Evolutionary conservation across 2,113 vertebrate species (phyloP).

Genomic region (Recurvirostra avosetta): DNA sequence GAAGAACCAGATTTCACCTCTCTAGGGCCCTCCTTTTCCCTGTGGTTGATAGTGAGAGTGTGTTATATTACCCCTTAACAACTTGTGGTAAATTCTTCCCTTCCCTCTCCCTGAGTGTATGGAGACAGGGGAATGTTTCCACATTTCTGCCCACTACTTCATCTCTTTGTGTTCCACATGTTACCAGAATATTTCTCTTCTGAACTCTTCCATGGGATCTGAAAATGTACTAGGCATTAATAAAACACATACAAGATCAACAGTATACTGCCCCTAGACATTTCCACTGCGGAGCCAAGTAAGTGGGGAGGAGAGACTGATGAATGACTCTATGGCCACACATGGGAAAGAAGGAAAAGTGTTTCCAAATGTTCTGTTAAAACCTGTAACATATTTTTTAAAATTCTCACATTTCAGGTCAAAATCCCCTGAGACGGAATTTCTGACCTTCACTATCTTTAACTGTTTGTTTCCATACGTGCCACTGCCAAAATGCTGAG

Average conservation of each 20-base stretch:
- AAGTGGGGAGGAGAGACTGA: neutral
- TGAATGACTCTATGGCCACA: neutral
- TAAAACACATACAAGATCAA: neutral
- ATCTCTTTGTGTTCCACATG: neutral
- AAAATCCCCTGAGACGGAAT: conserved; percentile 2
- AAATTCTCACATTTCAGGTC: conserved; percentile 20
- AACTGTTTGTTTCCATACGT: neutral
- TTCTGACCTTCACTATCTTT: neutral
- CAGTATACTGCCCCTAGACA: neutral
- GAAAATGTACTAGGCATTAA: neutral
- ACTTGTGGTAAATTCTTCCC: neutral
- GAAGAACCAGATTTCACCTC: neutral
- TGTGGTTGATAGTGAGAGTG: neutral
- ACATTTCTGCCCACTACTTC: neutral
- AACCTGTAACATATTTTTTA: neutral
- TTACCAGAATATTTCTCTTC: neutral
- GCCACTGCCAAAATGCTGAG: neutral
- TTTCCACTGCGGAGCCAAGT: neutral
- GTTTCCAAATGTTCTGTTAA: conserved; percentile 40
- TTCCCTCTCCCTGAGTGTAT: neutral
- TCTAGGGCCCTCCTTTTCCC: neutral
- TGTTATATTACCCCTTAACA: neutral
- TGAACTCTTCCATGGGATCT: neutral
- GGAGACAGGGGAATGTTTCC: neutral
- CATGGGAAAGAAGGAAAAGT: neutral